Evolutionary conservation across 2,113 vertebrate species (phyloP).

Genomic region (Dicrurus megarhynchus): DNA sequence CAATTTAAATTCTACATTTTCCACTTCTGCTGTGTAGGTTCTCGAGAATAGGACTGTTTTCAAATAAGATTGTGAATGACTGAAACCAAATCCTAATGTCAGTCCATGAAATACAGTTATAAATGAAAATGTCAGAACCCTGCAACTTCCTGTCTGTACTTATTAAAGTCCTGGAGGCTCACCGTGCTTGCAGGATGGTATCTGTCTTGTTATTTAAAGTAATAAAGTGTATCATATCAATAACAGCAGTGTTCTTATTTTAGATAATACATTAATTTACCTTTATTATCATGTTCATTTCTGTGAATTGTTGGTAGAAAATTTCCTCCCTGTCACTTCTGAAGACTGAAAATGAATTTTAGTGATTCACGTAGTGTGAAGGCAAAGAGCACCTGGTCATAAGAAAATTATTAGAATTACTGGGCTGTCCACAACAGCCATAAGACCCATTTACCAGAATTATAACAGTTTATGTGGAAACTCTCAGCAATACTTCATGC

Average conservation of each 20-base stretch:
- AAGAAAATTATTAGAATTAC: slow-evolving; percentile 36
- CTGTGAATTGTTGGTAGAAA: neutral
- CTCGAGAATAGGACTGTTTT: neutral
- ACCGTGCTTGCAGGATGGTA: neutral
- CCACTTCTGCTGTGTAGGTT: neutral
- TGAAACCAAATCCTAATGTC: neutral
- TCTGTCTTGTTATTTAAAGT: neutral
- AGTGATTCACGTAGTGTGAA: neutral
- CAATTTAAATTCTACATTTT: neutral
- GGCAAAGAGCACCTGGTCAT: neutral
- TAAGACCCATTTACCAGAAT: neutral
- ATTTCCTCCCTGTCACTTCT: neutral
- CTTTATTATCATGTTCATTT: neutral
- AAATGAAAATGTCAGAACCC: neutral
- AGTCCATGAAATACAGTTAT: neutral
- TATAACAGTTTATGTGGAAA: neutral
- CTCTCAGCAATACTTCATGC: neutral
- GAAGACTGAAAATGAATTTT: neutral
- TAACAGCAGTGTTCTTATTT: neutral
- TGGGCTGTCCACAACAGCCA: neutral
- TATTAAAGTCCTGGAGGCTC: neutral
- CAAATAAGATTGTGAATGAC: neutral
- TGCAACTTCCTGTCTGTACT: neutral
- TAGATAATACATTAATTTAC: neutral
- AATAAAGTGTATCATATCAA: neutral